Percentiles rank a stretch among this genome's conserved stretches.
Conservation (phyloP, 2,888 invertebrate genomes). For the Polylopha cassiicola region DNA sequence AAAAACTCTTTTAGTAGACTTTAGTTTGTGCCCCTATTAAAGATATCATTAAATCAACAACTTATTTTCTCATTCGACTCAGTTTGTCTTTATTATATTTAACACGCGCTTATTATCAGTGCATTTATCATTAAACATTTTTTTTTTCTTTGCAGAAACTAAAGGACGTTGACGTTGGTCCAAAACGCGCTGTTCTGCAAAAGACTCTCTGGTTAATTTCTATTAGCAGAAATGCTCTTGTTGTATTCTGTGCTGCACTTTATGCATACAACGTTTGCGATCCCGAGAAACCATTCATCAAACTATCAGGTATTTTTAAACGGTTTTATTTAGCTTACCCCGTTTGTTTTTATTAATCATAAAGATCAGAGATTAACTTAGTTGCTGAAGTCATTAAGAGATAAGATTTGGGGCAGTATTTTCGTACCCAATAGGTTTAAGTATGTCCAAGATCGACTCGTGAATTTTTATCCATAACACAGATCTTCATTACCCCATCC, state of each 20-base stretch:
- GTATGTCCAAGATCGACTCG: too few species aligned
- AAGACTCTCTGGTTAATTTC: conserved; percentile 84
- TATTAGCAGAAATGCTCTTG: conserved; percentile 87
- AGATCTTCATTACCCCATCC: neutral
- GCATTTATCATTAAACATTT: neutral
- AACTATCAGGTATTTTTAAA: conserved; percentile 69
- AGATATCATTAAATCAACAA: too few species aligned
- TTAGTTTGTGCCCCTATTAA: too few species aligned
- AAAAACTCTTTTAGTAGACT: too few species aligned
- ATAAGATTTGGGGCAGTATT: too few species aligned
- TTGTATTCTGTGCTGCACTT: conserved; percentile 80
- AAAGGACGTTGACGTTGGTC: conserved; percentile 71
- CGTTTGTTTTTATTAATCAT: conserved; percentile 34
- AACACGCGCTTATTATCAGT: too few species aligned
- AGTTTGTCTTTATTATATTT: too few species aligned
- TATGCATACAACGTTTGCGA: conserved; percentile 77
- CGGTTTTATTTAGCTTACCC: too few species aligned
- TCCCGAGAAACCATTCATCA: conserved; percentile 76
- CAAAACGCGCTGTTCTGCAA: conserved; percentile 58
- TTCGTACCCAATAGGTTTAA: too few species aligned
- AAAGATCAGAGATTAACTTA: neutral
- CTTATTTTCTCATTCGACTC: too few species aligned
- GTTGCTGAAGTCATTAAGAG: neutral
- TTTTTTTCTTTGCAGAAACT: conserved; percentile 70
- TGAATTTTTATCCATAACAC: too few species aligned